Base-by-base conservation (phyloP, 2,888 invertebrate species). In the Steinernema scapterisci region DNA sequence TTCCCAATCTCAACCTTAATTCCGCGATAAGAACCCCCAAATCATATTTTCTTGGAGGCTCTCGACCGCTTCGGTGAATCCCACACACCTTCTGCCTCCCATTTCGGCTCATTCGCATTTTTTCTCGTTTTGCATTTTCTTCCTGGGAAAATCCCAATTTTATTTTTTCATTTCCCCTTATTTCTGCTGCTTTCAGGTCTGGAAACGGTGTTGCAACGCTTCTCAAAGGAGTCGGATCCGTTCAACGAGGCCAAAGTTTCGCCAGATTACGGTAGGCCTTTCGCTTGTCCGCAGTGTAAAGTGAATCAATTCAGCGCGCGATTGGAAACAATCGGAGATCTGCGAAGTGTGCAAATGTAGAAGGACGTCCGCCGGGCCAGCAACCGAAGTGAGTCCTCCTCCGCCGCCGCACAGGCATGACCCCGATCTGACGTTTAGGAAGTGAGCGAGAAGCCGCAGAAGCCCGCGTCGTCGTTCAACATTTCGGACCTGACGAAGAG, bases 271-370 rank as follows among this genome's bases (percentile, higher is more conserved):
- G 63, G 63, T 63, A 63, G 31, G 63, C 48, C 48, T 48, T 16
- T 48, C 13, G 48, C 19, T 25, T 2, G n/a, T 16, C 16, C 13
- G 2, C 63, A 31, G 27, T 63, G 63, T 63, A 63, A 63, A 63
- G 63, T 63, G 31, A 13, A 38, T 27, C 63, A 38, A 13, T 63
- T 27, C 63, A 63, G 63, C 63, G 63, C 63, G 63, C 16, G 63
- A 63, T n/a, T 63, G 63, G 63, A 63, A 63, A 63, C 31, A 63
- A 63, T 21, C 38, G 63, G 27, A 21, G 23, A 6, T 31, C 11
- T 63, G 63, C 63, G 63, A 63, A 63, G 63, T 63, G 19, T 63
- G 63, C 63, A 63, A 63, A 63, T 63, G 63, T 63, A 63, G 63
- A 31, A 9, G 63, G n/a, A 63, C 63, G 63, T 11, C 63, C 7